A percentile compares a stretch with the other conserved stretches of the same genome.
Conservation (phyloP, 2,113 vertebrate species). For the Seriola dumerili region DNA sequence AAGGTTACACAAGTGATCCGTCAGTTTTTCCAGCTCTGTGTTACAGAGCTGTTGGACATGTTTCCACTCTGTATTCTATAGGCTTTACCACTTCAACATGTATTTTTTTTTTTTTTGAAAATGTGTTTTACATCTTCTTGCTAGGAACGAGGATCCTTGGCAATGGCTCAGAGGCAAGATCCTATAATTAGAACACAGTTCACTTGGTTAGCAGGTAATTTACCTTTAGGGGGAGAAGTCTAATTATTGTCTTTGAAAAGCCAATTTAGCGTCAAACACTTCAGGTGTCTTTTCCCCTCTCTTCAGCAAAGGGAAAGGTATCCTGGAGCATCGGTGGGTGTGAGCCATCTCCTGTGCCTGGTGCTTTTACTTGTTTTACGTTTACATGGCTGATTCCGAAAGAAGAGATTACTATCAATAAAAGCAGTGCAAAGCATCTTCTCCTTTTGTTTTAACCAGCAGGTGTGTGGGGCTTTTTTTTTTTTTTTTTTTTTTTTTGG, state of each 20-base stretch:
- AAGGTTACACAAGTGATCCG: constrained; percentile 70
- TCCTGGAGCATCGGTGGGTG: constrained; percentile 72
- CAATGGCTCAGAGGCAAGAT: constrained; percentile 80
- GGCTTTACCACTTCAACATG: constrained; percentile 65
- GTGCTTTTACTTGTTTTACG: constrained; percentile 60
- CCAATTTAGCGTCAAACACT: constrained; percentile 88
- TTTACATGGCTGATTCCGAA: constrained; percentile 66
- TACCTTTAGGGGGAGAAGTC: constrained; percentile 86
- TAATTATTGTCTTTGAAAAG: constrained; percentile 90
- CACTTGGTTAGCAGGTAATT: constrained; percentile 89
- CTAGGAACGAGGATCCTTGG: constrained; percentile 71
- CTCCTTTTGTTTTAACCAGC: constrained; percentile 53
- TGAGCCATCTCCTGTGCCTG: constrained; percentile 47
- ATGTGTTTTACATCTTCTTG: constrained; percentile 83
- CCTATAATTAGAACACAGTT: constrained; percentile 88
- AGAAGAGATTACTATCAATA: constrained; percentile 48
- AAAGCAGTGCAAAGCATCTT: constrained; percentile 18
- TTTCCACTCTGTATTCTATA: constrained; percentile 66
- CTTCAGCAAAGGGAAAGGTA: constrained; percentile 77
- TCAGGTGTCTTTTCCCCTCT: constrained; percentile 85
- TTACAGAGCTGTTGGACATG: constrained; percentile 51
- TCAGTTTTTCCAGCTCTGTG: constrained; percentile 48
- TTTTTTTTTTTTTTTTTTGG: constrained; percentile 9
- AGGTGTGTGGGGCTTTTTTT: constrained; percentile 51
- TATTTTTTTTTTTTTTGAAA: constrained; percentile 23